Evolutionary conservation across 2,888 invertebrate genomes (phyloP).

Genomic region (Dynastes tityus): DNA sequence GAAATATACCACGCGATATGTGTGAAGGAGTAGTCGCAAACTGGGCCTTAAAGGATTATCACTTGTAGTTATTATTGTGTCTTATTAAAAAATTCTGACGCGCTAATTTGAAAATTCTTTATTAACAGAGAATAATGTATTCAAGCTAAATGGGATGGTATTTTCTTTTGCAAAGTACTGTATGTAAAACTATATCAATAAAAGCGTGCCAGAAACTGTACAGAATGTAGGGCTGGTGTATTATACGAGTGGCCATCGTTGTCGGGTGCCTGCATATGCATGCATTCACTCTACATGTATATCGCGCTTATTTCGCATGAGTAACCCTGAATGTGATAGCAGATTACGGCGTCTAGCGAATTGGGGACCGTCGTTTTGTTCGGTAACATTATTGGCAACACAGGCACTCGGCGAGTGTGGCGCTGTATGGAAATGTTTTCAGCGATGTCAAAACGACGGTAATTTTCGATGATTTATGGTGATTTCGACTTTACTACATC

Average conservation of each 20-base stretch:
- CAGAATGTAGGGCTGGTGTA: not conserved
- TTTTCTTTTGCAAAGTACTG: no score
- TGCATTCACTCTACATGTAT: slow-evolving; percentile 7
- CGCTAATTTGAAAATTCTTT: no score
- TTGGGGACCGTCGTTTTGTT: slow-evolving; percentile 29
- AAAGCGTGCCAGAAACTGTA: not conserved
- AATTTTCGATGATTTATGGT: slow-evolving; percentile 40
- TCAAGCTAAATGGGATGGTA: no score
- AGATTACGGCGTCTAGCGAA: slow-evolving; percentile 27
- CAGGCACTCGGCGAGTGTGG: not conserved
- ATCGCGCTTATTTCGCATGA: slow-evolving; percentile 40
- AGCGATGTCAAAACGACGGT: slow-evolving; percentile 25
- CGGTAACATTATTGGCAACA: slow-evolving; percentile 20
- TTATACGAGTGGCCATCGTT: slow-evolving; percentile 9
- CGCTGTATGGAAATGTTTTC: slow-evolving; percentile 35
- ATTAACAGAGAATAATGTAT: no score
- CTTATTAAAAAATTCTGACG: no score
- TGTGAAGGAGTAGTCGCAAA: no score
- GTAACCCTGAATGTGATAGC: slow-evolving; percentile 17
- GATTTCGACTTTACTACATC: not conserved
- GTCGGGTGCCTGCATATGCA: not conserved
- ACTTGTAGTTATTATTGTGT: no score
- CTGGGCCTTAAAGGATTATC: no score
- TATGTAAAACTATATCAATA: no score
- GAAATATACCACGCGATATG: no score